Evolutionary conservation across 2,113 vertebrate species (phyloP), one percentile per base, ranked within the genome.

Genomic region (Phocoena sinus): DNA sequence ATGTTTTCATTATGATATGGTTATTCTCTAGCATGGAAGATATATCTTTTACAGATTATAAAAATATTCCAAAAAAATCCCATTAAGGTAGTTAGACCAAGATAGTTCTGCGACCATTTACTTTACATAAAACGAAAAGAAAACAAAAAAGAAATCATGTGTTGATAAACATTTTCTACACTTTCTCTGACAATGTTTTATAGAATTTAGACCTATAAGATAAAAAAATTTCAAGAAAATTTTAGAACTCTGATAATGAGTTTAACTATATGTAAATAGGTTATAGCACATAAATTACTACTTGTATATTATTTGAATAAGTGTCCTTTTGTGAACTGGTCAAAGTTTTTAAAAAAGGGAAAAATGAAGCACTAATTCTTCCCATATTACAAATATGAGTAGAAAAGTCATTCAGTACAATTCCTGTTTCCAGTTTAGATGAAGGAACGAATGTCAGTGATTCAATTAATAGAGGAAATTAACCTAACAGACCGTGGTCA

Each of bases 1-100:
- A 91, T 93, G 60, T 96, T 95, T 94, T 95, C 23, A 93, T 65
- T 98, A 94, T 94, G 31, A 83, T 65, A 77, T 70, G 25, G 8
- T 36, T 96, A 90, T 96, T 95, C 28, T 95, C 31, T 83, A 47
- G 21, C 60, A 65, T 85, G 47, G 6, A 81, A 50, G 6, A 82
- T 91, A 25, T 5, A 58, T 85, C 41, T 91, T 83, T 82, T 67
- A 47, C 3, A 92, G 63, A 67, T 94, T 81, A 41, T 79, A 47
- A 95, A 95, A 95, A 36, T 76, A 87, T 87, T 58, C 4, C 50
- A 56, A 60, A 77, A 6, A 91, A 82, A 85, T 63, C 50, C 17
- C 26, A 14, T 68, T 89, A 79, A 86, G 12, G 26, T 80, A 76
- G 8, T 56, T 31, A 91, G 80, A 68, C 80, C 12, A 81, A 88